These are phyloP conservation scores for Heliconius eleuchia DNA, from an alignment of 1,140 invertebrate species.

Conservation along the genomic window DNA sequence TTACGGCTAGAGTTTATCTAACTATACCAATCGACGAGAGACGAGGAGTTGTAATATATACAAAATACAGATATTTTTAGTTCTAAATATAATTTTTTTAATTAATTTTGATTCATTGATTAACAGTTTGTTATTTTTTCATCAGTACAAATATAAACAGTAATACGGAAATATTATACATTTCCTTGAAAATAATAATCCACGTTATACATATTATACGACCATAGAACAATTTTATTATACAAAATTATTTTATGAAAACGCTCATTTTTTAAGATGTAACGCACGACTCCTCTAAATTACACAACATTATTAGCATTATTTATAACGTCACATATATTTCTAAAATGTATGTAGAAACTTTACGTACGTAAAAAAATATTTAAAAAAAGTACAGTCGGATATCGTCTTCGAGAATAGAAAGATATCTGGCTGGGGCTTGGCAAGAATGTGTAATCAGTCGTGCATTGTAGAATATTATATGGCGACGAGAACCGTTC, in stretches of 20 bases:
- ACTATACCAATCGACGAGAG: neutral
- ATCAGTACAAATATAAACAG: neutral
- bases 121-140: neutral
- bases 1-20: neutral
- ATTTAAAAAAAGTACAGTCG: conserved; percentile 2
- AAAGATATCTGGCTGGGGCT: conserved; percentile 29
- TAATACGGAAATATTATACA: neutral
- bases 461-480: conserved; percentile 28
- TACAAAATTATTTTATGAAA: neutral
- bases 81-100: too few species aligned
- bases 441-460: conserved; percentile 15
- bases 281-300: neutral
- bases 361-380: neutral
- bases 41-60: neutral
- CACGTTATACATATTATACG: neutral
- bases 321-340: neutral
- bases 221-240: neutral
- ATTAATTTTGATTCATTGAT: neutral
- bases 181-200: neutral
- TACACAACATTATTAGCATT: neutral
- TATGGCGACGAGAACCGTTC: conserved; percentile 22
- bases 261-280: neutral
- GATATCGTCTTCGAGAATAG: conserved; percentile 20
- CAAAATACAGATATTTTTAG: too few species aligned
- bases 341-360: neutral